Evolutionary conservation across 2,888 invertebrate species (phyloP), one percentile per base, ranked within the genome.

Genomic region (Marasmarcha lunaedactyla): DNA sequence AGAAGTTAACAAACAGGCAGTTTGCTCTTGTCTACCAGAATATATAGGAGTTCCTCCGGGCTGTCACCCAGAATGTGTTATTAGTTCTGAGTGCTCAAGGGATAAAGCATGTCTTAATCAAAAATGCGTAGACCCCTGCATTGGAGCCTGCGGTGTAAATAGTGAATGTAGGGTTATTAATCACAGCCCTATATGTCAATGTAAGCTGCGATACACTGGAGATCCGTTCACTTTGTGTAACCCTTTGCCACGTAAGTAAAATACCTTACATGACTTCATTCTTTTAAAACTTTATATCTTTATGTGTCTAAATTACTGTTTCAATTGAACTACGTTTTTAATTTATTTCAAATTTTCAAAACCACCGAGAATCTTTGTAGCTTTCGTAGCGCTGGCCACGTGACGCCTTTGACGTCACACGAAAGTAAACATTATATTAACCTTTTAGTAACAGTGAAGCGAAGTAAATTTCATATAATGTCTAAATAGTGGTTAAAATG

Each of bases 131-230:
- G 87, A 93, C 64, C 94, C 94, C 30, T 94, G 94, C 51, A 71
- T 85, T 13, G 87, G 87, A 52, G 84, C 87, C 13, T 92, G 90
- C 63, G 91, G 90, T 13, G 76, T 78, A 57, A 88, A 89, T 53
- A 83, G 90, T 0, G 85, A 86, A 37, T 94, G 94, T 57, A 86
- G 88, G 57, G 90, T 92, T 9, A 88, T 90, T 39, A 91, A 92
- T 63, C 93, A 93, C 56, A 91, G 88, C 59, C 92, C 93, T 6
- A 88, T 92, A 52, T 94, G 94, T 63, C 87, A 86, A 47, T 94
- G 93, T 61, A 84, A 85, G 42, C 52, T 66, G 13, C 81, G 74
- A 33, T 87, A 87, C 50, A 89, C 89, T 27, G 91, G 91, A n/a
- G 89, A 91, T 71, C 87, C 89, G 9, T 88, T 88, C 47, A 74